Evolutionary conservation across 2,113 vertebrate species (phyloP).

Genomic region (Dolichotis patagonum): DNA sequence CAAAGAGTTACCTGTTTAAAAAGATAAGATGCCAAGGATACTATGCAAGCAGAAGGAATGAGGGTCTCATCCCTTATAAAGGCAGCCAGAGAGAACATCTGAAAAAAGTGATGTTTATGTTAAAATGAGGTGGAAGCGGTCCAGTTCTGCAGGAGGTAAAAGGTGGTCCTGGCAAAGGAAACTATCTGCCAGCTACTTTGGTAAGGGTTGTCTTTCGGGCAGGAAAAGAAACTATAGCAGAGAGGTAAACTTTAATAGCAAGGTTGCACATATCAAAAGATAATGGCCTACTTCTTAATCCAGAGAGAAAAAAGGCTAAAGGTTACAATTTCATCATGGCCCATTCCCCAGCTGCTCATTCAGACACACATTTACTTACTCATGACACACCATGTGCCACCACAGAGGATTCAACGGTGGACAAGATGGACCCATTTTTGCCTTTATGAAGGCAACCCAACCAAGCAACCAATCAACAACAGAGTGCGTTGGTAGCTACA

Average conservation of each 20-base stretch:
- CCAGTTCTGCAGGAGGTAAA: not conserved
- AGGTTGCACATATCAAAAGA: not conserved
- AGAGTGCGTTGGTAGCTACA: not conserved
- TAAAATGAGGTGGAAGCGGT: not conserved
- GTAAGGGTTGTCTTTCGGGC: not conserved
- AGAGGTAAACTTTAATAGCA: slow-evolving; percentile 1
- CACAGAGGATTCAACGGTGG: not conserved
- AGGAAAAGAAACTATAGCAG: not conserved
- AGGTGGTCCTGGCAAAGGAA: not conserved
- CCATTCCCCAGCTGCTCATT: not conserved
- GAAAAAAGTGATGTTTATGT: not conserved
- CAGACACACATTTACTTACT: not conserved
- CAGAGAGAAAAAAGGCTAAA: not conserved
- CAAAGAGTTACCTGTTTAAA: not conserved
- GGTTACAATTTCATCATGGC: not conserved
- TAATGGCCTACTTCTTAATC: not conserved
- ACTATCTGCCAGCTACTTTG: not conserved
- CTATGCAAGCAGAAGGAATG: not conserved
- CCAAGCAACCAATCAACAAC: not conserved
- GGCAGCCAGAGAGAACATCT: not conserved
- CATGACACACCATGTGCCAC: not conserved
- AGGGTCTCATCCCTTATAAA: not conserved
- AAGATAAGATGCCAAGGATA: not conserved
- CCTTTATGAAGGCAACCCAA: not conserved
- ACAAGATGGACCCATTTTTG: too few species aligned